Conservation (phyloP, 2,113 vertebrate genomes). For the Oncorhynchus kisutch region DNA sequence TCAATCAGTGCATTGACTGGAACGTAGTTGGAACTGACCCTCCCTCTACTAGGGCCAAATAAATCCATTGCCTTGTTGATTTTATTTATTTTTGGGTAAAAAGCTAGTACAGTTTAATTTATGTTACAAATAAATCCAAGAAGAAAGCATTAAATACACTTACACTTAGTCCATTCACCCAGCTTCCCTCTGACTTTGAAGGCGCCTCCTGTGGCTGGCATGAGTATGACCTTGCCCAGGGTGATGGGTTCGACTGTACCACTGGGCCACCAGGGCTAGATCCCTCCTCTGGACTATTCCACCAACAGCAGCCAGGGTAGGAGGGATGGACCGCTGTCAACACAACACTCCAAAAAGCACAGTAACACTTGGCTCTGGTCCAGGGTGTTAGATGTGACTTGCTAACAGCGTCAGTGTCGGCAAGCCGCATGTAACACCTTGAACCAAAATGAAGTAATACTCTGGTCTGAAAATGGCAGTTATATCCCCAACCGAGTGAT, state of each 20-base stretch:
- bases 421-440: not conserved
- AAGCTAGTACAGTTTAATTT: too few species aligned
- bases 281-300: slow-evolving; percentile 81
- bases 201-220: slow-evolving; percentile 79
- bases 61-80: too few species aligned
- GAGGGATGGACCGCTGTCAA: not conserved
- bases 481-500: too few species aligned
- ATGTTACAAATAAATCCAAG: too few species aligned
- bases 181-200: slow-evolving; percentile 87
- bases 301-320: slow-evolving; percentile 77
- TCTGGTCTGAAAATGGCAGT: not conserved
- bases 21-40: too few species aligned
- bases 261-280: slow-evolving; percentile 63
- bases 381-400: not conserved
- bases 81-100: too few species aligned
- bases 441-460: not conserved
- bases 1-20: too few species aligned
- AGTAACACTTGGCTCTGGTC: not conserved
- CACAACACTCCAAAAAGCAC: not conserved
- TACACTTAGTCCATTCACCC: slow-evolving; percentile 25
- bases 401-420: not conserved
- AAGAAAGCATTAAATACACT: too few species aligned
- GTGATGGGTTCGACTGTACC: slow-evolving; percentile 83
- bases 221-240: slow-evolving; percentile 75
- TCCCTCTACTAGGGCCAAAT: too few species aligned